Base-by-base conservation (phyloP, 2,888 invertebrate genomes). In the Nemapogon koenigi region DNA sequence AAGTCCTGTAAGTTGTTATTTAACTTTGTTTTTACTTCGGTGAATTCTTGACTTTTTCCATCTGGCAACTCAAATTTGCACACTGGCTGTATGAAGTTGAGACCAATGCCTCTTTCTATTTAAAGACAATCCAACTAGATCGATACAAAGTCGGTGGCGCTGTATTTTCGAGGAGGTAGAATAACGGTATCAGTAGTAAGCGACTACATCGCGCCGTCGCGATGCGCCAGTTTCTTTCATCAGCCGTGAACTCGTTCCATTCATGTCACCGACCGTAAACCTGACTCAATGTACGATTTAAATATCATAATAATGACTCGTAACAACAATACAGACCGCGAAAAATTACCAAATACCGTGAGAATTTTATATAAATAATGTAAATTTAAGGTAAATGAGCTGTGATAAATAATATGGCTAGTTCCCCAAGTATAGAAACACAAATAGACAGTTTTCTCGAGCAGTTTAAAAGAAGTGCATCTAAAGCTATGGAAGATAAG, bases 391-490 rank as follows among this genome's bases (percentile, higher is more conserved):
- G n/a, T n/a, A n/a, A n/a, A n/a, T n/a, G n/a, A n/a, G n/a, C n/a
- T n/a, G n/a, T n/a, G n/a, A n/a, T n/a, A n/a, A n/a, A n/a, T n/a
- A n/a, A n/a, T 59, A 85, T 85, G 84, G 83, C 83, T 50, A 81
- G 71, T 62, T 85, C 87, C 52, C 85, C 86, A 47, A 89, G 84
- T 51, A 86, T 89, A 65, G 90, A 90, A 79, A 88, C 86, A 55
- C 89, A 90, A 81, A 90, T 90, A 78, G 90, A 90, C 83, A 88
- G 86, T 76, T 90, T 90, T 78, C 72, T 90, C 65, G 90, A 89
- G 79, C 89, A 89, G 62, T 89, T 90, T 62, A 89, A 89, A 62
- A 84, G 86, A 48, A 89, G 88, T 76, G 89, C 89, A 50, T 88
- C 88, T 39, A 87, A 86, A 58, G 88, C 88, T 41, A 89, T 89